Evolutionary conservation across 2,113 vertebrate species (phyloP).

Genomic region (Brachyistius frenatus): DNA sequence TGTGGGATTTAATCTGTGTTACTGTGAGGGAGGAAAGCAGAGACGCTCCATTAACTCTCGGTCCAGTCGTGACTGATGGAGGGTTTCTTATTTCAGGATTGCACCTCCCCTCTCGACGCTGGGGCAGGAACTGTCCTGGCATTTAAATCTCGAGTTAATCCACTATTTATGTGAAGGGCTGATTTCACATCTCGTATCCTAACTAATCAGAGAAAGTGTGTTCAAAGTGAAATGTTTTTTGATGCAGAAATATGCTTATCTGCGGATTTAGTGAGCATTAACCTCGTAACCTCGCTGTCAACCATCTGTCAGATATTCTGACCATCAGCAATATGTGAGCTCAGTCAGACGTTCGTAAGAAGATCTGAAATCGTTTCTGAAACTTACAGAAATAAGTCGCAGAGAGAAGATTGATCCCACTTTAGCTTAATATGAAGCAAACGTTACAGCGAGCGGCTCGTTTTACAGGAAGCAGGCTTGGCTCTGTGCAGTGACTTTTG

Average conservation of each 20-base stretch:
- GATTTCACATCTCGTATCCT: neutral
- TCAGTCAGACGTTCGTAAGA: conserved; percentile 8
- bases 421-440: conserved; percentile 2
- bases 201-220: conserved; percentile 28
- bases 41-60: conserved; percentile 29
- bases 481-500: conserved; percentile 1
- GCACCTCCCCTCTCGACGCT: neutral
- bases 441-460: neutral
- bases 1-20: conserved; percentile 17
- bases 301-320: conserved; percentile 43
- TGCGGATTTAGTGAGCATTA: conserved; percentile 48
- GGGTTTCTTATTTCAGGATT: conserved; percentile 10
- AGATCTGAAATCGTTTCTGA: conserved; percentile 1
- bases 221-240: conserved; percentile 28
- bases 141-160: conserved; percentile 13
- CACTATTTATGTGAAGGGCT: neutral
- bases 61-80: neutral
- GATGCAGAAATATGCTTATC: conserved; percentile 17
- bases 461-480: neutral
- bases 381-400: neutral
- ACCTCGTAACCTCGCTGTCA: conserved; percentile 21
- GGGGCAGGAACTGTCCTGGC: neutral
- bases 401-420: neutral
- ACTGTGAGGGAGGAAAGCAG: conserved; percentile 2
- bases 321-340: neutral